These are phyloP conservation scores for Pseudomugil gertrudae DNA, from an alignment of 2,797 vertebrate species.

Conservation along the genomic window DNA sequence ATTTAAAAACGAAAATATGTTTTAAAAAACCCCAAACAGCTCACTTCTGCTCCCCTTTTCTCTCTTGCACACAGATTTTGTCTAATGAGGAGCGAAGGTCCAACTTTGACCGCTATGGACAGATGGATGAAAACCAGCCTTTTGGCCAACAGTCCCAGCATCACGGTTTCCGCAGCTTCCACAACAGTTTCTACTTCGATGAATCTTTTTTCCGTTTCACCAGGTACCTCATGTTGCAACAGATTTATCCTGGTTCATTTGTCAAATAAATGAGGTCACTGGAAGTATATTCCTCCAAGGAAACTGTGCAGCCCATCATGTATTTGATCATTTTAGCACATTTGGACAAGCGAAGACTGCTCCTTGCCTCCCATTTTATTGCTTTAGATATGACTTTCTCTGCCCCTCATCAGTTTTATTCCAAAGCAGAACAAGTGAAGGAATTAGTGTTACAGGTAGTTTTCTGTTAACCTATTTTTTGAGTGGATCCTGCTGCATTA, in stretches of 20 bases:
- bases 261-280: neutral
- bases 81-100: constrained; percentile 92
- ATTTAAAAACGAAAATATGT: neutral
- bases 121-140: constrained; percentile 89
- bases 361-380: neutral
- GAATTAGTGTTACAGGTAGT: neutral
- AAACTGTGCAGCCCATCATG: neutral
- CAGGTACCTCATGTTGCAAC: constrained; percentile 48
- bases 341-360: neutral
- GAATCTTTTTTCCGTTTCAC: constrained; percentile 96
- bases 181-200: constrained; percentile 93
- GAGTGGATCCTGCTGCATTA: neutral
- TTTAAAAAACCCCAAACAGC: neutral
- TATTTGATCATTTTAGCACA: neutral
- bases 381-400: neutral
- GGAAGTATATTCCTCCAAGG: neutral
- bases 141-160: constrained; percentile 86
- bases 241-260: neutral
- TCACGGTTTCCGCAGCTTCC: constrained; percentile 89
- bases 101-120: constrained; percentile 92
- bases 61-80: constrained; percentile 79
- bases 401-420: too few species aligned
- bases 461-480: constrained; percentile 1
- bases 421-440: neutral
- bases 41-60: neutral